Percentiles rank a stretch among this genome's conserved stretches.
These are phyloP conservation scores for Indicator maculatus DNA, from an alignment of 2,113 vertebrate genomes.

Conservation along the genomic window DNA sequence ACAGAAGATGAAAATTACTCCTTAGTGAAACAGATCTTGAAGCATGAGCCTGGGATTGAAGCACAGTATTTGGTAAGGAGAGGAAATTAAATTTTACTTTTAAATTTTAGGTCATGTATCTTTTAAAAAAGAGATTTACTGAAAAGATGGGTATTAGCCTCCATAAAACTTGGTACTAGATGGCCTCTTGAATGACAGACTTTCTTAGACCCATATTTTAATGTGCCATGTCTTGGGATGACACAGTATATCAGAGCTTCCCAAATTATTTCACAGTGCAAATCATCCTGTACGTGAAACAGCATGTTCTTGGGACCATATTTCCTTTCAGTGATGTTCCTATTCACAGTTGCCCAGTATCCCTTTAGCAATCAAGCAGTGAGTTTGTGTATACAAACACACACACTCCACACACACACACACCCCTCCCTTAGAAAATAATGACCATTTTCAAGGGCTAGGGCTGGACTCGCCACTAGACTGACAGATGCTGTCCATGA, in stretches of 20 bases:
- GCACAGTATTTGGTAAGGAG: neutral
- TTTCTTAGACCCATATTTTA: neutral
- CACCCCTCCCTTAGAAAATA: too few species aligned
- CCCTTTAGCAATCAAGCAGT: neutral
- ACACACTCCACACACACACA: too few species aligned
- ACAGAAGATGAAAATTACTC: conserved; percentile 26
- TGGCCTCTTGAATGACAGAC: neutral
- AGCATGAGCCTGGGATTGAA: neutral
- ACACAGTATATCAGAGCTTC: neutral
- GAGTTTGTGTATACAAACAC: neutral
- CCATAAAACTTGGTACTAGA: conserved; percentile 11
- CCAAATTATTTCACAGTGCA: neutral
- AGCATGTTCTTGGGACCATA: neutral
- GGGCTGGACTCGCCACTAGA: too few species aligned
- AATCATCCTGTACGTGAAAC: neutral
- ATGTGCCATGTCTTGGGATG: neutral
- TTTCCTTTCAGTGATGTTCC: neutral
- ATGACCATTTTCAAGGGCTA: too few species aligned
- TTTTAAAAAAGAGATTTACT: conserved; percentile 27
- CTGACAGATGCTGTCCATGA: too few species aligned
- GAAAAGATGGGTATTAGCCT: conserved; percentile 7
- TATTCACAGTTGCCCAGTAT: neutral
- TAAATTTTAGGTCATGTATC: conserved; percentile 47
- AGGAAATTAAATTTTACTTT: conserved; percentile 76
- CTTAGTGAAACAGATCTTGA: conserved; percentile 45